Base-by-base conservation (phyloP, 2,113 vertebrate species). In the Bubo scandiacus region DNA sequence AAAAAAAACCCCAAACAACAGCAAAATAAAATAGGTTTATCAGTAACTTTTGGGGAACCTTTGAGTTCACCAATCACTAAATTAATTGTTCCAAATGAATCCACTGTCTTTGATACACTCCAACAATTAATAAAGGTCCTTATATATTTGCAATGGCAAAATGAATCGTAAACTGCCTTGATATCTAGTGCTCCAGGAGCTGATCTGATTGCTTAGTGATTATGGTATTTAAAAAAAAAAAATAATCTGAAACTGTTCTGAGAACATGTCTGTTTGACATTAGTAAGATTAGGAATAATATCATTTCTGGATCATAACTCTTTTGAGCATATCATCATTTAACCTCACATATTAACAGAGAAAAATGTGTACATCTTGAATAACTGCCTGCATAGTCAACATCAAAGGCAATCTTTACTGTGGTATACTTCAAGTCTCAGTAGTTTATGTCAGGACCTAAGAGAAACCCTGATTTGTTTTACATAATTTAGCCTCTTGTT, bases 31-130 rank as follows among this genome's bases (percentile, higher is more conserved):
- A 27, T 4, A 32, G 3, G 2, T 47, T 14, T 32, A 42, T 27
- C 11, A 51, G 9, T 17, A 67, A 54, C 8, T n/a, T 75, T 1
- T 47, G 29, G 4, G 1, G 5, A 67, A 7, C 11, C 47, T 72
- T 38, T 6, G 81, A 26, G 8, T 42, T 40, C 59, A 1, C 2
- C 18, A 34, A 3, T 11, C 6, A 57, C 12, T 20, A 17, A 42
- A 40, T 66, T n/a, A n/a, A 15, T 67, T 36, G 2, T 38, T 55
- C 20, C 7, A 73, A 84, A 62, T 42, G 7, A 91, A 51, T 27
- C 11, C 6, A 52, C 16, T 4, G 18, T 3, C 4, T 82, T 15
- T 9, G 2, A 26, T 40, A 26, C 4, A 38, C 1, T 40, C 29
- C 18, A 68, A 23, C 2, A 49, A 25, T 17, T 5, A 63, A 52